Evolutionary conservation across 1,140 invertebrate species (phyloP).

Genomic region (Helicoverpa zea): DNA sequence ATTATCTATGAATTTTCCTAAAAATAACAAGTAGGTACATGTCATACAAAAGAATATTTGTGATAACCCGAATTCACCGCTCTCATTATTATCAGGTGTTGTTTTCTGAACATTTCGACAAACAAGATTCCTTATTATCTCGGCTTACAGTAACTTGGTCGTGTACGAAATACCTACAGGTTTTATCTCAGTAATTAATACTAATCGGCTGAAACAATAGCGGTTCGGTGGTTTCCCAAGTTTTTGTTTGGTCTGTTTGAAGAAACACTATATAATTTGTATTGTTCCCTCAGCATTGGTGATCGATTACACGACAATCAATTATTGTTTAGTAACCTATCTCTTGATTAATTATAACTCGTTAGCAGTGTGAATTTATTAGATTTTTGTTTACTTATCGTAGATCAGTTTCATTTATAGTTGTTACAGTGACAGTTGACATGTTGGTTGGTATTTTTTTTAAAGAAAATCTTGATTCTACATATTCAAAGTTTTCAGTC

Average conservation of each 20-base stretch:
- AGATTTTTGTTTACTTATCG: neutral
- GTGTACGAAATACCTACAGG: slow-evolving; percentile 19
- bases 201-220: slow-evolving; percentile 39
- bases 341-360: slow-evolving; percentile 10
- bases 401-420: neutral
- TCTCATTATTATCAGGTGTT: neutral
- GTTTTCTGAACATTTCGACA: slow-evolving; percentile 4
- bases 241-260: slow-evolving; percentile 29
- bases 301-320: slow-evolving; percentile 46
- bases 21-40: no score
- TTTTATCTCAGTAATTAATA: slow-evolving; percentile 44
- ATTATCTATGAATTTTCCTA: no score
- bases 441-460: no score
- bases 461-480: no score
- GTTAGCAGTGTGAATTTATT: slow-evolving; percentile 17
- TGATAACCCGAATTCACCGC: no score
- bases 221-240: slow-evolving; percentile 7
- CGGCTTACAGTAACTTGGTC: slow-evolving; percentile 11
- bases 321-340: slow-evolving; percentile 33
- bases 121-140: slow-evolving; percentile 37
- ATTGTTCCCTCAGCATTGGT: slow-evolving; percentile 10
- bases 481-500: no score
- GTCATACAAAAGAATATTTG: no score
- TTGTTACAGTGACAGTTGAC: no score
- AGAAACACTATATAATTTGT: slow-evolving; percentile 43